Conservation (phyloP, 2,888 invertebrate genomes). For the Emesis russula region DNA sequence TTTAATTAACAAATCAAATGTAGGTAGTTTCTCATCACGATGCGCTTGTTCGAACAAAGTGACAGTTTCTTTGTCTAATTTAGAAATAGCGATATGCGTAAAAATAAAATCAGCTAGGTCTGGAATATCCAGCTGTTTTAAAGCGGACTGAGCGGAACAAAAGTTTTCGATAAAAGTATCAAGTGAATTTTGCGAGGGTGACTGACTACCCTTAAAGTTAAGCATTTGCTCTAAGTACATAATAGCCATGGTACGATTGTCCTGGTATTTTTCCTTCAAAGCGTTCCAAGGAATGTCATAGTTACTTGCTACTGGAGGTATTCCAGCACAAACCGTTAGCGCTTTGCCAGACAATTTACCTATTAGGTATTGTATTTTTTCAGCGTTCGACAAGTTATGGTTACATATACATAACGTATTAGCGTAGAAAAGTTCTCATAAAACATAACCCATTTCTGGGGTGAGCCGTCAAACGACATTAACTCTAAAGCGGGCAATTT, state of each 20-base stretch:
- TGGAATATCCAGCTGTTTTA: constrained; percentile 51
- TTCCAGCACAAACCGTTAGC: constrained; percentile 44
- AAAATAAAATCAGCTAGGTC: constrained; percentile 59
- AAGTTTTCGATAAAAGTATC: constrained; percentile 62
- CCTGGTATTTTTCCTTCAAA: constrained; percentile 62
- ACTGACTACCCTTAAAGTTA: constrained; percentile 27
- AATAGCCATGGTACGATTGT: constrained; percentile 46
- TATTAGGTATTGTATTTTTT: constrained; percentile 65
- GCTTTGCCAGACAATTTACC: constrained; percentile 65
- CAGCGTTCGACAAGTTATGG: constrained; percentile 12
- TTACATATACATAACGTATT: too few relatives aligned
- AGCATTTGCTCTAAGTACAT: constrained; percentile 60
- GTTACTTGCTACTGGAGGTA: constrained; percentile 59
- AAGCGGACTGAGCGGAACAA: constrained; percentile 31
- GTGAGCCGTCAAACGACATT: too few relatives aligned
- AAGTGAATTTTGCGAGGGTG: constrained; percentile 24
- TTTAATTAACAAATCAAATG: too few relatives aligned
- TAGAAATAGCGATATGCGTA: constrained; percentile 56
- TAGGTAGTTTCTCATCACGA: too few relatives aligned
- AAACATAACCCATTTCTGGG: too few relatives aligned
- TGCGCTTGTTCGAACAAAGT: constrained; percentile 45
- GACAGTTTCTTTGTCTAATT: constrained; percentile 57
- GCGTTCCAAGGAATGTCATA: constrained; percentile 51
- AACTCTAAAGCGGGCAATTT: too few relatives aligned
- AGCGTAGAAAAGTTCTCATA: too few relatives aligned